A percentile compares a stretch with the other conserved stretches of the same genome.
These are phyloP conservation scores for Geopemphigus sp. DNA, from an alignment of 1,140 invertebrate genomes.

Conservation along the genomic window DNA sequence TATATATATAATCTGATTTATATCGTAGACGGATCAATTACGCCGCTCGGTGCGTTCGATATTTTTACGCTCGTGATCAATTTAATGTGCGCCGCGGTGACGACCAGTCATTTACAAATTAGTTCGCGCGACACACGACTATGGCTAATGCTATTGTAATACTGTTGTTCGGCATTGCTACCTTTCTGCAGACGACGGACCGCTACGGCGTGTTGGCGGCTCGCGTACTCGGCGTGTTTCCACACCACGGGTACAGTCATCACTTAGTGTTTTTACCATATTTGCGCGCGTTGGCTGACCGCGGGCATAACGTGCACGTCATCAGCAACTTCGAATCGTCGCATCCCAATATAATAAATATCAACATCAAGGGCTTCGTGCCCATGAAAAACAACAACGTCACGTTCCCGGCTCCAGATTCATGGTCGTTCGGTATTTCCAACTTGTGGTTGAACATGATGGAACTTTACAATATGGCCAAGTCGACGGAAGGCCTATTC, in stretches of 20 bases:
- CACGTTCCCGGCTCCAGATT: not conserved
- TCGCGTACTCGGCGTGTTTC: conserved; percentile 54
- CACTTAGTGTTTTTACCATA: conserved; percentile 55
- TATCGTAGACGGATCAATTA: not conserved
- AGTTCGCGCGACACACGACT: not conserved
- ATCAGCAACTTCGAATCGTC: conserved; percentile 56
- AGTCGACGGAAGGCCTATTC: not conserved
- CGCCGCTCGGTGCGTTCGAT: not conserved
- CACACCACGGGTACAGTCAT: conserved; percentile 55
- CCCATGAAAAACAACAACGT: conserved; percentile 35
- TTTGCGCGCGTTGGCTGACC: conserved; percentile 53
- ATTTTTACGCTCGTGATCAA: not conserved
- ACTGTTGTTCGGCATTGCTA: not conserved
- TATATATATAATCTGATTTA: not conserved
- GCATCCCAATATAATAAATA: conserved; percentile 59
- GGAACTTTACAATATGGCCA: not conserved
- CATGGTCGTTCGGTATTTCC: not conserved
- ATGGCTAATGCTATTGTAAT: not conserved
- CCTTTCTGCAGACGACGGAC: not conserved
- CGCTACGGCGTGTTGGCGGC: not conserved
- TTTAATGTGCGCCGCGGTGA: not conserved
- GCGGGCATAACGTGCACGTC: conserved; percentile 54
- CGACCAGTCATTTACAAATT: not conserved
- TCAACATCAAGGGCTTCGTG: conserved; percentile 52
- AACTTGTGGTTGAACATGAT: not conserved